Base-by-base conservation (phyloP, 2,888 invertebrate genomes). In the Lordiphosa andalusiaca region DNA sequence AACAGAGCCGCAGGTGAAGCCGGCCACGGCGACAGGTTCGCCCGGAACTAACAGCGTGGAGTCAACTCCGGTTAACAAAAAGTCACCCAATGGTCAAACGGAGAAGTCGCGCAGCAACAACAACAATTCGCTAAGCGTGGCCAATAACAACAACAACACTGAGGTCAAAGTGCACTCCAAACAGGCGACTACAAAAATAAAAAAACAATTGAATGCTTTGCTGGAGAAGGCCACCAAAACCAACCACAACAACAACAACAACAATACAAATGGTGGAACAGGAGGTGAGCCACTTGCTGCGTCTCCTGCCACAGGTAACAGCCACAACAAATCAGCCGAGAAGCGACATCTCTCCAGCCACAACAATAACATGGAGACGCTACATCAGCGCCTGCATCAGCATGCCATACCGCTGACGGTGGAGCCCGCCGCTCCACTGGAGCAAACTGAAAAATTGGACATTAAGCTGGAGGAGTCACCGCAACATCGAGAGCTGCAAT, bases 401-500 rank as follows among this genome's bases (percentile, higher is more conserved):
- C 81, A 88, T 40, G 87, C 87, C 35, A 88, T 87, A 60, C 70
- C 88, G 25, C 51, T 87, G 52, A 88, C 87, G 2, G 87, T 88
- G 54, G 88, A 87, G 64, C 88, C 88, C 39, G 87, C 87, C 21
- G 87, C 87, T 19, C 88, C 87, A 0, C 63, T 87, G 56, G 87
- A 87, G 60, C 87, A 87, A 73, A 84, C 87, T 46, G 88, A 87
- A 47, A 87, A 88, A 63, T 61, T 87, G 56, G 87, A 87, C 55
- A 87, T 87, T 10, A 87, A 88, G 51, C 63, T 84, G 52, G 87
- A 87, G 47, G 88, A 88, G 58, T 88, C 88, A n/a, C 87, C 87
- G 23, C 84, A 84, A 50, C 84, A 84, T 68, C 73, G 84, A 25
- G 84, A 84, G 52, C 51, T 84, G 13, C 69, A 69, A 57, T 47